Evolutionary conservation across 2,888 invertebrate genomes (phyloP).

Genomic region (Philhelius pedissequus): DNA sequence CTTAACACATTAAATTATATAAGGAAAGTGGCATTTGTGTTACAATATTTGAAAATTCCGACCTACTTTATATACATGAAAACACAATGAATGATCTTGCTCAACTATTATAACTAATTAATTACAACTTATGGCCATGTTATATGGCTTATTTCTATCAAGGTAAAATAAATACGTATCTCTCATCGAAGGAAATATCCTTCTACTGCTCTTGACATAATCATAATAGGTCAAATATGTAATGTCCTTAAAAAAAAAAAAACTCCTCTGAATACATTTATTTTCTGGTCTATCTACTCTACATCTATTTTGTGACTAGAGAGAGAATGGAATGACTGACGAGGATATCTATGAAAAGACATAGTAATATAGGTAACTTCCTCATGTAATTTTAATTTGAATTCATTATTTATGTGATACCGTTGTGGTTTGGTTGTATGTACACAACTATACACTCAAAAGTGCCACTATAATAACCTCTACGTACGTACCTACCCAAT

Average conservation of each 20-base stretch:
- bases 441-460: neutral
- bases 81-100: conserved; percentile 16
- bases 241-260: neutral
- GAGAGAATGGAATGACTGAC: too few species aligned
- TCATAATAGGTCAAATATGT: conserved; percentile 41
- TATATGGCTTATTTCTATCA: conserved; percentile 17
- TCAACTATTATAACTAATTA: conserved; percentile 37
- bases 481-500: neutral
- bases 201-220: conserved; percentile 43
- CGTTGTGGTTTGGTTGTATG: neutral
- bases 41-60: neutral
- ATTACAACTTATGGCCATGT: conserved; percentile 18
- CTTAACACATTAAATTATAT: too few species aligned
- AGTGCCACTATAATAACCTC: neutral
- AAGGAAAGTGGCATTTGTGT: too few species aligned
- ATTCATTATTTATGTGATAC: conserved; percentile 26
- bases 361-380: conserved; percentile 17
- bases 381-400: conserved; percentile 26
- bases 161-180: neutral
- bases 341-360: neutral
- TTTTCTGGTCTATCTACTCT: conserved; percentile 10
- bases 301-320: neutral
- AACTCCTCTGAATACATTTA: conserved; percentile 26
- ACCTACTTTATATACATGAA: conserved; percentile 29
- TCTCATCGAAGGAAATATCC: conserved; percentile 15